Evolutionary conservation across 2,797 vertebrate genomes (phyloP), one percentile per base, ranked within the genome.

Genomic region (Cygnus olor): DNA sequence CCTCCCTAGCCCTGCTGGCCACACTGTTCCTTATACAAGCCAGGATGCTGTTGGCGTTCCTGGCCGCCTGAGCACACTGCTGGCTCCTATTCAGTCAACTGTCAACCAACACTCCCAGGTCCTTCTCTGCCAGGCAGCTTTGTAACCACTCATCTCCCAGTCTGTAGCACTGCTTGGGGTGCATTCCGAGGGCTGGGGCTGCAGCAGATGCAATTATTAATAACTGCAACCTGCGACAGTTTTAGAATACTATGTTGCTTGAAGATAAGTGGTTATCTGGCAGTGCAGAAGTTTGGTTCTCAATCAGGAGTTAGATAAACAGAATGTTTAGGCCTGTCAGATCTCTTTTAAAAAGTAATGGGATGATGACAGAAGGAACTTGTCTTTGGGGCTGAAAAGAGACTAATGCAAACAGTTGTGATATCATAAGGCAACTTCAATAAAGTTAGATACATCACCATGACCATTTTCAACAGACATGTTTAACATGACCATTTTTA

Each of bases 251-350:
- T 92, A 40, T 66, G 63, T 87, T 94, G 25, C 89, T 93, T 94
- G 63, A 91, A 93, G 80, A 93, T 94, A 95, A 96, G 90, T 81
- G 47, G 79, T 93, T 95, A 92, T 95, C 91, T 88, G 61, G 70
- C n/a, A 61, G 72, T 80, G 78, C 92, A 94, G 88, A 88, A 96
- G 82, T 96, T 95, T 40, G 36, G 56, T 70, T 93, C 81, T 93
- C 94, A 94, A 63, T 83, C 66, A 96, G 61, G 28, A 95, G 56
- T 76, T 58, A 93, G 88, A 86, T 70, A 94, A 96, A 44, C 42
- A 86, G 76, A 95, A 95, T 91, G 72, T 91, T 94, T 94, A 96
- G 95, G 76, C 17, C 76, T 93, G 85, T 91, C 81, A 96, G 80
- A 92, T 89, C 58, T 92, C 92, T 89, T 94, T 76, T 78, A 22